Evolutionary conservation across 2,797 vertebrate species (phyloP).

Genomic region (Acomys russatus): DNA sequence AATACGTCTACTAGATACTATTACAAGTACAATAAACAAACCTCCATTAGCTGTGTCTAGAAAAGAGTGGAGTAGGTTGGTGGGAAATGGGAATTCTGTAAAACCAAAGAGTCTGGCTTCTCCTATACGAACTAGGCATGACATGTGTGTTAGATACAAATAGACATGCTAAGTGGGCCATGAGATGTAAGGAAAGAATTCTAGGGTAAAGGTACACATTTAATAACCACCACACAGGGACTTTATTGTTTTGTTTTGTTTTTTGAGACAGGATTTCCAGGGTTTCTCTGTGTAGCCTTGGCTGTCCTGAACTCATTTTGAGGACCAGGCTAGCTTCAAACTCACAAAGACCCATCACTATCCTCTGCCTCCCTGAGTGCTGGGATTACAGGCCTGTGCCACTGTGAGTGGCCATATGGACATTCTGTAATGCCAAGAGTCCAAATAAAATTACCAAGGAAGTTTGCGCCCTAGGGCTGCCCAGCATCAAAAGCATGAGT

Average conservation of each 20-base stretch:
- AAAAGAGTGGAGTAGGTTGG: neutral
- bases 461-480: neutral
- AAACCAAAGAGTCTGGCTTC: neutral
- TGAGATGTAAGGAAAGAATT: neutral
- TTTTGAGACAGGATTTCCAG: no score
- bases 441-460: conserved; percentile 32
- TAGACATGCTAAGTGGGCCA: neutral
- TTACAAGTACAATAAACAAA: neutral
- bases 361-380: no score
- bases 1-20: neutral
- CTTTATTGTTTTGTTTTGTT: no score
- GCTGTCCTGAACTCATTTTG: no score
- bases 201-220: neutral
- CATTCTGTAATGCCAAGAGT: neutral
- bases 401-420: no score
- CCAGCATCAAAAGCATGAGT: neutral
- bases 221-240: neutral
- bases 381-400: no score
- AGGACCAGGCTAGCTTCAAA: no score
- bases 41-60: neutral
- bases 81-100: neutral
- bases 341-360: no score
- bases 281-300: no score
- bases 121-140: neutral
- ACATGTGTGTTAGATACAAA: neutral